Percentiles rank a stretch among this genome's conserved stretches.
phyloP scores from a whole-genome alignment of 1,140 invertebrate genomes.

The Papilio helenus region DNA sequence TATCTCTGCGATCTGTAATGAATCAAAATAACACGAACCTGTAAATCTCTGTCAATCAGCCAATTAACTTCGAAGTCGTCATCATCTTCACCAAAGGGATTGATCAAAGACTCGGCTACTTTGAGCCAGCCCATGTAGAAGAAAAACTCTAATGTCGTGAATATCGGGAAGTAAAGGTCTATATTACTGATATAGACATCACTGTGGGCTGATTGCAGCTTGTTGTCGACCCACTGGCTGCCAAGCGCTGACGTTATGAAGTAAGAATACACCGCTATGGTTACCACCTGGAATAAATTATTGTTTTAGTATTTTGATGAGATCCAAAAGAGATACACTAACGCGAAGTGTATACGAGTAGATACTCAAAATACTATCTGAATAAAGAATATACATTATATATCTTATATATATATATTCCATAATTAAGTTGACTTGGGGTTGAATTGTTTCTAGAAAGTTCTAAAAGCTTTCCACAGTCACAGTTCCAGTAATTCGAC shows the following conservation, averaged over 20 bases:
- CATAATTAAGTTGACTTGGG: neutral
- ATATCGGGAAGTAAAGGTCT: slow-evolving; percentile 94
- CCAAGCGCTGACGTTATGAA: slow-evolving; percentile 93
- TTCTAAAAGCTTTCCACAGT: neutral
- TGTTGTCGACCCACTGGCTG: slow-evolving; percentile 89
- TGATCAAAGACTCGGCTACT: slow-evolving; percentile 92
- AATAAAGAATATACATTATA: no score
- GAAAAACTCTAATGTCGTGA: slow-evolving; percentile 92
- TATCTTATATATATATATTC: no score
- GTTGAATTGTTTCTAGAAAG: neutral
- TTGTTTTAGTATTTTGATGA: neutral
- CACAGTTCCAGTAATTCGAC: neutral
- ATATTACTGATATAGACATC: slow-evolving; percentile 82
- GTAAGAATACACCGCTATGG: slow-evolving; percentile 95
- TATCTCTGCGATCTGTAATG: no score
- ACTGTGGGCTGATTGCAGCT: slow-evolving; percentile 55
- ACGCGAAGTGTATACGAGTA: neutral
- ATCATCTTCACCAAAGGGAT: slow-evolving; percentile 96
- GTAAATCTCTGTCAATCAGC: slow-evolving; percentile 94
- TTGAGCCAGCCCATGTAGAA: slow-evolving; percentile 97
- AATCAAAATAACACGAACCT: slow-evolving; percentile 78
- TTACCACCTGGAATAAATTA: slow-evolving; percentile 88
- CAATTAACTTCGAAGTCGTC: slow-evolving; percentile 92
- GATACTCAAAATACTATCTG: neutral
- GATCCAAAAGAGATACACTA: neutral